A percentile compares a stretch with the other conserved stretches of the same genome.
Evolutionary conservation across 2,113 vertebrate genomes (phyloP).

Genomic region (Daboia siamensis): DNA sequence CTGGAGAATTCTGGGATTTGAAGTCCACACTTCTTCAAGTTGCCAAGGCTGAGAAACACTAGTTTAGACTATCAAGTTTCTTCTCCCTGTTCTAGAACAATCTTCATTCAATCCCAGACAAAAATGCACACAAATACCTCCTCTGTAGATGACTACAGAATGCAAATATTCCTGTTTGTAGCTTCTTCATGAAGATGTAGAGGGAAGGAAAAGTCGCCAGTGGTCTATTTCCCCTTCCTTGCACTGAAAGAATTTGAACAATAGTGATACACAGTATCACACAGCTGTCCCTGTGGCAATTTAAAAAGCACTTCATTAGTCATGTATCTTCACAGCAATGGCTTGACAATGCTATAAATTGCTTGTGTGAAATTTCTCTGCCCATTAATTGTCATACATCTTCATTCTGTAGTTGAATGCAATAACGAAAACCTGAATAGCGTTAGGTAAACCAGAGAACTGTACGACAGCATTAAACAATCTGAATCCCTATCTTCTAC

Average conservation of each 20-base stretch:
- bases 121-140: not conserved
- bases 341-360: not conserved
- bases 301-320: not conserved
- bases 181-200: not conserved
- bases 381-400: not conserved
- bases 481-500: not conserved
- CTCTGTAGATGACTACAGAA: not conserved
- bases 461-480: not conserved
- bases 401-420: not conserved
- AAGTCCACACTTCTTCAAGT: not conserved
- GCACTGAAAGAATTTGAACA: not conserved
- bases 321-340: not conserved
- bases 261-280: not conserved
- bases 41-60: not conserved
- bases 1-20: not conserved
- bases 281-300: not conserved
- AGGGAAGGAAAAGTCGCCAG: not conserved
- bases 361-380: not conserved
- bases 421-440: not conserved
- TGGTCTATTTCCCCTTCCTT: not conserved
- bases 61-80: not conserved
- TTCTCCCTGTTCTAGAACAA: not conserved
- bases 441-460: not conserved
- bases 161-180: not conserved
- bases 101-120: not conserved